These are phyloP conservation scores for Drosophila guanche DNA, from an alignment of 1,140 invertebrate species.

Conservation along the genomic window DNA sequence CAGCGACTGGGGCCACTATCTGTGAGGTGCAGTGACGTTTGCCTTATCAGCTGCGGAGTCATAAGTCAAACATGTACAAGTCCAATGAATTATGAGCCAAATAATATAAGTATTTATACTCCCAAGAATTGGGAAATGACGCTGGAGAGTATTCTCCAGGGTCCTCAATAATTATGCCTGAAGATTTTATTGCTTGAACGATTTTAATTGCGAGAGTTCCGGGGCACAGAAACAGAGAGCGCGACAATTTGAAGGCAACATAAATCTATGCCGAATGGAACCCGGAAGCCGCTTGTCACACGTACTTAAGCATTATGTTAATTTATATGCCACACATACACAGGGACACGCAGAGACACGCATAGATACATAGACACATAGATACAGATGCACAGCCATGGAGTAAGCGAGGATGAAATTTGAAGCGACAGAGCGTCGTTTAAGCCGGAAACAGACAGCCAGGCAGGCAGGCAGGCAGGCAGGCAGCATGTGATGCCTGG, in stretches of 20 bases:
- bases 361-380: slow-evolving; percentile 11
- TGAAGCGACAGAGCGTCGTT: slow-evolving; percentile 77
- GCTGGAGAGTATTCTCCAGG: slow-evolving; percentile 24
- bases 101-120: slow-evolving; percentile 35
- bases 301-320: slow-evolving; percentile 80
- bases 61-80: slow-evolving; percentile 15
- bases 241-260: slow-evolving; percentile 75
- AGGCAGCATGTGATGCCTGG: slow-evolving; percentile 14
- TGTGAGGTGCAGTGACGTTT: slow-evolving; percentile 33
- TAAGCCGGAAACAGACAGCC: slow-evolving; percentile 72
- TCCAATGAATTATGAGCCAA: slow-evolving; percentile 28
- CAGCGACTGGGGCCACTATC: slow-evolving; percentile 33
- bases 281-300: slow-evolving; percentile 79
- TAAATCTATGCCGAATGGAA: slow-evolving; percentile 74
- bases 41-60: slow-evolving; percentile 24
- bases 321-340: slow-evolving; percentile 65
- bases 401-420: slow-evolving; percentile 68
- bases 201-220: slow-evolving; percentile 62
- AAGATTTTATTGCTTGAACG: slow-evolving; percentile 61
- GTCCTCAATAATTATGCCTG: slow-evolving; percentile 47
- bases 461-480: slow-evolving; percentile 38
- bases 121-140: background rate
- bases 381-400: slow-evolving; percentile 11
- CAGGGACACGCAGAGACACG: slow-evolving; percentile 13
- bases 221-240: slow-evolving; percentile 7